Percentiles rank a stretch among this genome's conserved stretches.
These are phyloP conservation scores for Ptyas mucosa DNA, from an alignment of 2,113 vertebrate species.

Conservation along the genomic window DNA sequence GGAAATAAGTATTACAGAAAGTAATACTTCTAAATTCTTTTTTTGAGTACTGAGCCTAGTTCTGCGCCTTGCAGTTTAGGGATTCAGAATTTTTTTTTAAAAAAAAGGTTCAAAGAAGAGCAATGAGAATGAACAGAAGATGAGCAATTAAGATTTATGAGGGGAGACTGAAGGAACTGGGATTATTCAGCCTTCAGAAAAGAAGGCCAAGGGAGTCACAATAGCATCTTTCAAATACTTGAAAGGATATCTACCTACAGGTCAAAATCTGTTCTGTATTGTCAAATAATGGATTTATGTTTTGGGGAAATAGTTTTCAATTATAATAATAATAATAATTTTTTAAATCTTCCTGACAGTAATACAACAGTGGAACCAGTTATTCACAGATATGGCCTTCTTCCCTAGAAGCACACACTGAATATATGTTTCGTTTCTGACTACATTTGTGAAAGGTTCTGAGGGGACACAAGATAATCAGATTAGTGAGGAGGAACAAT, in stretches of 20 bases:
- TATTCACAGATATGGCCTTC: not conserved
- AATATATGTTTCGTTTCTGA: rapidly evolving
- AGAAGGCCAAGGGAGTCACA: not conserved
- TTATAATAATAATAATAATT: not conserved
- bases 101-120: not conserved
- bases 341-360: not conserved
- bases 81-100: not conserved
- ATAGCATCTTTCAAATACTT: not conserved
- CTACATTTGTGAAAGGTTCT: not conserved
- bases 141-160: not conserved
- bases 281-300: not conserved
- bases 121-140: not conserved
- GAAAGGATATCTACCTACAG: not conserved
- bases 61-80: not conserved
- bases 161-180: not conserved
- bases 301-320: not conserved
- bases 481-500: not conserved
- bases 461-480: rapidly evolving
- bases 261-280: not conserved
- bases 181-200: not conserved
- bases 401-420: not conserved
- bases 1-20: not conserved
- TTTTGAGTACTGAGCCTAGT: not conserved
- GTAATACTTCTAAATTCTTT: not conserved
- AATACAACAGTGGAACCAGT: not conserved